Evolutionary conservation across 2,888 invertebrate genomes (phyloP).

Genomic region (Limnephilus marmoratus): DNA sequence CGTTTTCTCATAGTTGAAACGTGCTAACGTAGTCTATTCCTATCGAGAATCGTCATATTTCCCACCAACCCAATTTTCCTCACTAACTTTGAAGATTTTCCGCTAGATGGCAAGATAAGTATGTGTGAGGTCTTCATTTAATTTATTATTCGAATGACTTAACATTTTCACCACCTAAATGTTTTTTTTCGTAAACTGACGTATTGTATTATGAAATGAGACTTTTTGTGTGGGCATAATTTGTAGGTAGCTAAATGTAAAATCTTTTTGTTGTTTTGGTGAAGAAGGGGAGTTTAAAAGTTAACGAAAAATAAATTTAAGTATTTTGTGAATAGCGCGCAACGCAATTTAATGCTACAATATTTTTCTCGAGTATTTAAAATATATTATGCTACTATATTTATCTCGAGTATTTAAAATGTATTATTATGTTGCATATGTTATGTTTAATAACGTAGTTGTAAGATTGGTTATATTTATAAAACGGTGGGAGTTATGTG

Average conservation of each 20-base stretch:
- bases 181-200: neutral
- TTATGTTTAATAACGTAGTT: neutral
- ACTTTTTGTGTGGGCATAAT: neutral
- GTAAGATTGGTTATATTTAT: neutral
- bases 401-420: neutral
- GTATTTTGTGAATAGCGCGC: neutral
- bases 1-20: neutral
- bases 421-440: neutral
- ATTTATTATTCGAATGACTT: neutral
- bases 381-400: neutral
- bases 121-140: neutral
- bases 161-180: neutral
- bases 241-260: neutral
- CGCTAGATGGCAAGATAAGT: conserved; percentile 15
- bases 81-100: neutral
- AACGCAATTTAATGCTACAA: neutral
- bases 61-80: neutral
- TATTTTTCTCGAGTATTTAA: no score
- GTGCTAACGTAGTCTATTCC: neutral
- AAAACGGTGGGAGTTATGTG: neutral
- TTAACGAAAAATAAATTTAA: neutral
- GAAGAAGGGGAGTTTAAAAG: neutral
- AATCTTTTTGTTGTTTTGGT: neutral
- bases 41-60: neutral
- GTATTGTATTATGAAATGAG: neutral